phyloP scores from a whole-genome alignment of 1,140 invertebrate genomes.

The Temnothorax nylanderi region DNA sequence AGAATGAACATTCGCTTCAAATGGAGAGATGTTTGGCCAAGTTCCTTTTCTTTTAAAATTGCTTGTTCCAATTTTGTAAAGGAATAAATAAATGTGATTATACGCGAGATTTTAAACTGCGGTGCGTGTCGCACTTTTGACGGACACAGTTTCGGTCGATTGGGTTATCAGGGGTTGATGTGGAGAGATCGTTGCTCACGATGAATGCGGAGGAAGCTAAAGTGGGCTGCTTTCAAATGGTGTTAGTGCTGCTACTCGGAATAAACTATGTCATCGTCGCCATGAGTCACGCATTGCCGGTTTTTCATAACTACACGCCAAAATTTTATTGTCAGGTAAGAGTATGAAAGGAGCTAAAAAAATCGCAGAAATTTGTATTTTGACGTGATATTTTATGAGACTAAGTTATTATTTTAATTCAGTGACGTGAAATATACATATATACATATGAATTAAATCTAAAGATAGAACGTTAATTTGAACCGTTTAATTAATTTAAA shows the following conservation, averaged over 20 bases:
- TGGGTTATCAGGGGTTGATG: conserved; percentile 18
- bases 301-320: conserved; percentile 84
- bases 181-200: conserved; percentile 25
- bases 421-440: neutral
- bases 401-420: neutral
- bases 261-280: conserved; percentile 85
- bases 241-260: conserved; percentile 83
- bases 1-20: neutral
- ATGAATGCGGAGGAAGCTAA: conserved; percentile 79
- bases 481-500: neutral
- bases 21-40: neutral
- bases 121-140: conserved; percentile 12
- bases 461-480: neutral
- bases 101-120: neutral
- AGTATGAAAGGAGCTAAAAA: neutral
- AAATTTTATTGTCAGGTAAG: conserved; percentile 85
- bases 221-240: conserved; percentile 83
- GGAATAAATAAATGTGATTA: conserved; percentile 14
- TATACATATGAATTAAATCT: neutral
- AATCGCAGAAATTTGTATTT: neutral
- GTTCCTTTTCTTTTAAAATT: neutral
- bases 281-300: conserved; percentile 84
- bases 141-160: neutral
- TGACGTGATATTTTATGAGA: neutral
- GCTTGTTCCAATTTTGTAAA: neutral